Percentiles rank a stretch among this genome's conserved stretches.
These are phyloP conservation scores for Campoletis raptor DNA, from an alignment of 2,888 invertebrate species.

Conservation along the genomic window DNA sequence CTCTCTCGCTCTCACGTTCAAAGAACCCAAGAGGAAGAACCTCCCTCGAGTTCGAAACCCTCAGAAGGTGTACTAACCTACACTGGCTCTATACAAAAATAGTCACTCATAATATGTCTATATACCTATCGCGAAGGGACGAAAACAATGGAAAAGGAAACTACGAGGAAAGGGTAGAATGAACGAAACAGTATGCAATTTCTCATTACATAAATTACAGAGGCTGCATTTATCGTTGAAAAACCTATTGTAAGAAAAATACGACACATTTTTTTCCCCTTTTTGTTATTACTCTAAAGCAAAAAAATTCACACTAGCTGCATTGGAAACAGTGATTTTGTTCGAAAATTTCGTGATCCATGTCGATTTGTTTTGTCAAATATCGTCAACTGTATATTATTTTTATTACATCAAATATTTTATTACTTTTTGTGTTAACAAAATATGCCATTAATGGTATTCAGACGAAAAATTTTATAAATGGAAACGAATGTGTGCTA, in stretches of 20 bases:
- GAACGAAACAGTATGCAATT: constrained; percentile 26
- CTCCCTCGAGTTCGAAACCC: constrained; percentile 71
- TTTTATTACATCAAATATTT: too few species aligned
- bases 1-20: constrained; percentile 36
- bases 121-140: neutral
- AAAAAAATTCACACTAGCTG: neutral
- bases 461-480: too few species aligned
- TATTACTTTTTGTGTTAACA: too few species aligned
- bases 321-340: too few species aligned
- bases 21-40: constrained; percentile 71
- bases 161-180: neutral
- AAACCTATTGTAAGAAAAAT: neutral
- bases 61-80: constrained; percentile 34
- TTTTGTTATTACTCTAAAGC: neutral
- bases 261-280: neutral
- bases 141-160: constrained; percentile 14
- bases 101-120: neutral
- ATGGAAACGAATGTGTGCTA: too few species aligned
- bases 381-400: too few species aligned
- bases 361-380: too few species aligned
- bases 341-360: too few species aligned
- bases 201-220: constrained; percentile 26
- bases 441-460: too few species aligned
- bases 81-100: constrained; percentile 7
- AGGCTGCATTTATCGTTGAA: neutral